Evolutionary conservation across 2,113 vertebrate species (phyloP).

Genomic region (Protobothrops mucrosquamatus): DNA sequence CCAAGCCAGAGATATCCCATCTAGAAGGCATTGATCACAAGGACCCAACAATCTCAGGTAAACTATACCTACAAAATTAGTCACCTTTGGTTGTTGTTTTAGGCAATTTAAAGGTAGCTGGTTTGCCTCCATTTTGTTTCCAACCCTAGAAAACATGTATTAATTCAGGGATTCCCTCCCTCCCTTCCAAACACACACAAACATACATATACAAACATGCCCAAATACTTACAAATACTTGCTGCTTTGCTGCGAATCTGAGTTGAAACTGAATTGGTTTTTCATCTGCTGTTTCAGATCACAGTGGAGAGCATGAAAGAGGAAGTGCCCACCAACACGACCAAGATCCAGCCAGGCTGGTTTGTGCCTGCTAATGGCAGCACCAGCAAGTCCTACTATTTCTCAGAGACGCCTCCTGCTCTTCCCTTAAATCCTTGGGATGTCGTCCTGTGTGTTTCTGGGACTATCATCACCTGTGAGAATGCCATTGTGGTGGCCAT

Average conservation of each 20-base stretch:
- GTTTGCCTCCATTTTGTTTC: background rate
- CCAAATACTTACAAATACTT: background rate
- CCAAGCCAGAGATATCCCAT: background rate
- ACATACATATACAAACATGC: background rate
- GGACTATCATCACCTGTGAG: constrained; percentile 87
- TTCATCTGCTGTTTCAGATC: background rate
- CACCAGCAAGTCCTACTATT: constrained; percentile 61
- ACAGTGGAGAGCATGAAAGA: constrained; percentile 47
- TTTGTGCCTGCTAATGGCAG: constrained; percentile 43
- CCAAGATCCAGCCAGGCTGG: constrained; percentile 49
- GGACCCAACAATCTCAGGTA: background rate
- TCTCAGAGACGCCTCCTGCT: constrained; percentile 51
- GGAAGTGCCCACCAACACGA: constrained; percentile 35
- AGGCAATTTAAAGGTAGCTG: background rate
- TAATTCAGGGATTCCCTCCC: accelerated
- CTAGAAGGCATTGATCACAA: background rate
- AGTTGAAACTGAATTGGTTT: background rate
- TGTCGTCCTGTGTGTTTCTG: constrained; percentile 83
- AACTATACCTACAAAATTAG: background rate
- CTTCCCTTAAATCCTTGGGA: constrained; percentile 83
- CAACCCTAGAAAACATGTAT: background rate
- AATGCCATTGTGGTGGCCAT: constrained; percentile 88
- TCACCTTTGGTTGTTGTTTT: too few relatives aligned
- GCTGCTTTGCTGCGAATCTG: background rate
- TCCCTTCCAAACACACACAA: background rate